Base-by-base conservation (phyloP, 2,888 invertebrate genomes). In the Stegana nigrithorax region DNA sequence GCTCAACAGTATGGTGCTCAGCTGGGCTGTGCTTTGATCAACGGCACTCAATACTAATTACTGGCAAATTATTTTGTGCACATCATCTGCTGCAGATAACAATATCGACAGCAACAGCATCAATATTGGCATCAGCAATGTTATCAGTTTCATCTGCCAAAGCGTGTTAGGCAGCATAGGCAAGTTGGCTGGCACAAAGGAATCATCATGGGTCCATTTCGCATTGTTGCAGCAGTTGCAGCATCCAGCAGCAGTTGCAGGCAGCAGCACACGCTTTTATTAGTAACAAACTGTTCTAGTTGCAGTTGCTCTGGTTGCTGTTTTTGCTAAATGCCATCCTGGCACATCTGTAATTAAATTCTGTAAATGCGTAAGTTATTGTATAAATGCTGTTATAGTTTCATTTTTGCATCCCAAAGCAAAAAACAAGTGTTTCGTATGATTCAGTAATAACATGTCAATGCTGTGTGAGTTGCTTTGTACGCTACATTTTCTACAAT, bases 311-410 rank as follows among this genome's bases (percentile, higher is more conserved):
- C n/a, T 6, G 36, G 12, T 36, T 36, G 10, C 36, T 36, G n/a
- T 36, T 36, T n/a, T n/a, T n/a, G n/a, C n/a, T n/a, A n/a, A n/a
- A n/a, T n/a, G n/a, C n/a, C n/a, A n/a, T n/a, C n/a, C n/a, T n/a
- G n/a, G n/a, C n/a, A n/a, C 32, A 29, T 29, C 32, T 53, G 53
- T 53, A 53, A 53, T 29, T 53, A 29, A 53, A 53, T 53, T 27
- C 53, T 0, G 53, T 53, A 53, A 53, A 32, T 53, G 53, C 21
- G 53, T 53, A 21, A 53, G 53, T 32, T 53, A 53, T 21, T 8
- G 19, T 32, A 21, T 32, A 29, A 19, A 53, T 29, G 29, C 12
- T 17, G 53, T 19, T 32, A 7, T 32, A 53, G 21, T 53, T 53
- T 32, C 27, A 32, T 53, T 47, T 32, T 23, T 10, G 29, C 47